phyloP scores from a whole-genome alignment of 2,888 invertebrate species.

The Drosophila multiciliata region DNA sequence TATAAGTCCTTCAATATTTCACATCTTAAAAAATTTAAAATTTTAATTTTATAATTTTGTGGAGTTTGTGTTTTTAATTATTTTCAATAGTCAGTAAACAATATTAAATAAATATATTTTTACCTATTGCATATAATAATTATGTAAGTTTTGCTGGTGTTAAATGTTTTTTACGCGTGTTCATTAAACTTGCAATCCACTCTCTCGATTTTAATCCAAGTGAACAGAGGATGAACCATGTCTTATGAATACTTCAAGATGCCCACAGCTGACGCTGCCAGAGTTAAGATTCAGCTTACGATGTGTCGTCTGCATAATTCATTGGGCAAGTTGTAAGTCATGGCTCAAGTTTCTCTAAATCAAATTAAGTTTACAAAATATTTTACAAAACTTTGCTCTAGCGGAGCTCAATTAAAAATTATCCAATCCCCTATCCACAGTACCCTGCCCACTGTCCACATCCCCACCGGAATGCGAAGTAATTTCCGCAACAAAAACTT shows the following conservation, averaged over 20 bases:
- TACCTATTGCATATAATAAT: neutral
- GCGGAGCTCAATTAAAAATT: slow-evolving; percentile 74
- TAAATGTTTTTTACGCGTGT: neutral
- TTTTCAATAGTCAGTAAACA: neutral
- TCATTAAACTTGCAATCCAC: neutral
- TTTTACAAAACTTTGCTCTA: slow-evolving; percentile 62
- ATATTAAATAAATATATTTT: neutral
- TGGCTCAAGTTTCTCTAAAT: slow-evolving; percentile 72
- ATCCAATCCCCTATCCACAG: slow-evolving; percentile 35
- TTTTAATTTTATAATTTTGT: neutral
- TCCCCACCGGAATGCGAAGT: slow-evolving; percentile 34
- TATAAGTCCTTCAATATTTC: neutral
- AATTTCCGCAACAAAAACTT: slow-evolving; percentile 78
- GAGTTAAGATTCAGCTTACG: slow-evolving; percentile 31
- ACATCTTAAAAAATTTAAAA: neutral
- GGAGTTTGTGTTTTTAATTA: neutral
- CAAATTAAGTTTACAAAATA: slow-evolving; percentile 75
- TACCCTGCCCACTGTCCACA: neutral
- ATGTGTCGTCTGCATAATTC: slow-evolving; percentile 71
- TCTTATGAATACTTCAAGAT: slow-evolving; percentile 67
- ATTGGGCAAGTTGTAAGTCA: slow-evolving; percentile 71
- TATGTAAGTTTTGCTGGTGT: neutral
- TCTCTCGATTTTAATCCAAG: neutral
- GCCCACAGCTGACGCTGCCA: slow-evolving; percentile 36
- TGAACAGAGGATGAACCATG: slow-evolving; percentile 17